A percentile compares a stretch with the other conserved stretches of the same genome.
Evolutionary conservation across 2,888 invertebrate species (phyloP).

Genomic region (Phanerotoma sp.): DNA sequence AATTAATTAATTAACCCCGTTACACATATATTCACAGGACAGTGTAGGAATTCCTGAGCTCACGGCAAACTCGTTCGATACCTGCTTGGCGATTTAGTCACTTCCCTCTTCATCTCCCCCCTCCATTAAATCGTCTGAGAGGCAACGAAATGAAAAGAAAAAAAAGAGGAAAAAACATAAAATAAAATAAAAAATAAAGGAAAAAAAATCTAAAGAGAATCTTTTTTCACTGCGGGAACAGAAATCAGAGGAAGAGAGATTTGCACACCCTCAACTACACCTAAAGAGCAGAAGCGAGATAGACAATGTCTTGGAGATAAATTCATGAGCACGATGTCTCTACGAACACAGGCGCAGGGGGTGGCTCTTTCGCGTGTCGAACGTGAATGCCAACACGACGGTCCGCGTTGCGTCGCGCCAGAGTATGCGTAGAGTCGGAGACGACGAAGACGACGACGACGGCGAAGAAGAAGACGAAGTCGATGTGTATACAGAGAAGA

Average conservation of each 20-base stretch:
- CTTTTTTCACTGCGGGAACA: neutral
- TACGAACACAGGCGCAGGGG: constrained; percentile 27
- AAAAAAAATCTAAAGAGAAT: constrained; percentile 2
- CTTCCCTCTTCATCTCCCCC: constrained; percentile 10
- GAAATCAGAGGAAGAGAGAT: neutral
- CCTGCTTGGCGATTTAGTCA: constrained; percentile 11
- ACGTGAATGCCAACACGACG: constrained; percentile 30
- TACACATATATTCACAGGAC: constrained; percentile 17
- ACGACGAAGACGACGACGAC: no score
- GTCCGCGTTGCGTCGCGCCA: constrained; percentile 20
- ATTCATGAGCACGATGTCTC: constrained; percentile 36
- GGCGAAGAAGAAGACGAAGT: no score
- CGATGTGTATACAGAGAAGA: no score
- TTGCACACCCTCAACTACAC: neutral
- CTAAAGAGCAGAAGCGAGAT: constrained; percentile 12
- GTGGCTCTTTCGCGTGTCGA: constrained; percentile 31
- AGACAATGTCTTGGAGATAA: constrained; percentile 31
- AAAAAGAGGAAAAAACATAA: neutral
- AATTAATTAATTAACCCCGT: constrained; percentile 34
- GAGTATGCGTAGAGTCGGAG: constrained; percentile 15
- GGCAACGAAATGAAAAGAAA: neutral
- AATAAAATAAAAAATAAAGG: neutral
- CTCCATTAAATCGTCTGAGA: neutral
- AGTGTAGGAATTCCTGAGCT: constrained; percentile 16
- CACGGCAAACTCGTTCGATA: constrained; percentile 31